Conservation (phyloP, 2,113 vertebrate species). For the Scomber scombrus region DNA sequence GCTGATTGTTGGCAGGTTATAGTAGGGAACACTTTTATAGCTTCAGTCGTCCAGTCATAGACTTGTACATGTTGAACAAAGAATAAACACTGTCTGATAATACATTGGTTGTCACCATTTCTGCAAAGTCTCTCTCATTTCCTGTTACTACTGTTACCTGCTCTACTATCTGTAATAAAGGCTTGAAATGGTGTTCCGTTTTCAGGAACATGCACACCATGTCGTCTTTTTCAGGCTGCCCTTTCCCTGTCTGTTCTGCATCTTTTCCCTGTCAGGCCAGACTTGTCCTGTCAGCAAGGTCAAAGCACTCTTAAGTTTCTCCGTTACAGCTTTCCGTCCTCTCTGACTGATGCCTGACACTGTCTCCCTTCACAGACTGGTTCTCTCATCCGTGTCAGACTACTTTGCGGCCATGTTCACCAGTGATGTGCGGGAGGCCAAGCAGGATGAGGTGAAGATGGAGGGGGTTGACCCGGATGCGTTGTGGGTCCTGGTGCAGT, state of each 20-base stretch:
- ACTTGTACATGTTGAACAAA: no score
- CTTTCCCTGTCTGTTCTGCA: conserved; percentile 19
- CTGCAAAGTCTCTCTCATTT: neutral
- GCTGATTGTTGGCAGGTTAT: neutral
- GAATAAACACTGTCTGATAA: no score
- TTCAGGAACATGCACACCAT: no score
- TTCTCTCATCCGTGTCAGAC: conserved; percentile 97
- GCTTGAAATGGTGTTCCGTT: neutral
- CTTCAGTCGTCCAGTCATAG: neutral
- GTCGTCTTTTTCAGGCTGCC: neutral
- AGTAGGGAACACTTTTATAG: neutral
- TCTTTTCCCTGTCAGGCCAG: conserved; percentile 17
- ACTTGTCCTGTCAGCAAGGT: conserved; percentile 43
- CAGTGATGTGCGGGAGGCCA: conserved; percentile 96
- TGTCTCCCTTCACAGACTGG: conserved; percentile 85
- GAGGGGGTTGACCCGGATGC: conserved; percentile 97
- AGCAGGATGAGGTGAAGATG: conserved; percentile 98
- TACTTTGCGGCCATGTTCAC: conserved; percentile 99
- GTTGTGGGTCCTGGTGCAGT: conserved; percentile 97
- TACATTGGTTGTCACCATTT: no score
- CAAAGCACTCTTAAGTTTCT: conserved; percentile 24
- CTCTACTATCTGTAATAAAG: neutral
- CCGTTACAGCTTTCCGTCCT: conserved; percentile 47
- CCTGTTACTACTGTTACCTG: neutral
- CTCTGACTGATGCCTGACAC: conserved; percentile 52